A percentile compares a stretch with the other conserved stretches of the same genome.
phyloP scores from a whole-genome alignment of 2,888 invertebrate species.

The Hyposoter dolosus region DNA sequence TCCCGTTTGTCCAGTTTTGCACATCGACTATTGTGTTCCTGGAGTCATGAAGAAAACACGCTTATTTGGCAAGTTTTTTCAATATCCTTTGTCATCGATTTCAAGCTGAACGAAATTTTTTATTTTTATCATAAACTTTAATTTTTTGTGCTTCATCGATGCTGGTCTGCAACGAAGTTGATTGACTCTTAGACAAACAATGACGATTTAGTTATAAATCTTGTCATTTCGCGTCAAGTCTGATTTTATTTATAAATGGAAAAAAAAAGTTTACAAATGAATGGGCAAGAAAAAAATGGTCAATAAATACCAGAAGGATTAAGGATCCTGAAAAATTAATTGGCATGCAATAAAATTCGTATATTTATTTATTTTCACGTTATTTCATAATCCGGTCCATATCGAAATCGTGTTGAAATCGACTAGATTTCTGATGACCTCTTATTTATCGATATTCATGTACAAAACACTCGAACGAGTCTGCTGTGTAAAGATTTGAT shows the following conservation, averaged over 20 bases:
- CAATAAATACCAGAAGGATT: neutral
- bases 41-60: slow-evolving; percentile 52
- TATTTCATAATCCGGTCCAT: neutral
- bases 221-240: too few relatives aligned
- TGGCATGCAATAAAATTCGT: neutral
- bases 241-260: too few relatives aligned
- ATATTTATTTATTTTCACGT: neutral
- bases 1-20: neutral
- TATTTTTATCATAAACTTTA: neutral
- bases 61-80: slow-evolving; percentile 49
- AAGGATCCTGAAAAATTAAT: neutral
- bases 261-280: too few relatives aligned
- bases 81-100: neutral
- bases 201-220: too few relatives aligned
- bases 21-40: neutral
- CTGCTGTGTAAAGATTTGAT: neutral
- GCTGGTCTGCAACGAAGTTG: too few relatives aligned
- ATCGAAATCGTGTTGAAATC: neutral
- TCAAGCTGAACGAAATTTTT: neutral
- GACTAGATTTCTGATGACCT: neutral
- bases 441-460: neutral
- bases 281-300: too few relatives aligned
- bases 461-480: neutral
- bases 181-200: too few relatives aligned
- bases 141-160: neutral